Base-by-base conservation (phyloP, 2,113 vertebrate species). In the Probosciger aterrimus region DNA sequence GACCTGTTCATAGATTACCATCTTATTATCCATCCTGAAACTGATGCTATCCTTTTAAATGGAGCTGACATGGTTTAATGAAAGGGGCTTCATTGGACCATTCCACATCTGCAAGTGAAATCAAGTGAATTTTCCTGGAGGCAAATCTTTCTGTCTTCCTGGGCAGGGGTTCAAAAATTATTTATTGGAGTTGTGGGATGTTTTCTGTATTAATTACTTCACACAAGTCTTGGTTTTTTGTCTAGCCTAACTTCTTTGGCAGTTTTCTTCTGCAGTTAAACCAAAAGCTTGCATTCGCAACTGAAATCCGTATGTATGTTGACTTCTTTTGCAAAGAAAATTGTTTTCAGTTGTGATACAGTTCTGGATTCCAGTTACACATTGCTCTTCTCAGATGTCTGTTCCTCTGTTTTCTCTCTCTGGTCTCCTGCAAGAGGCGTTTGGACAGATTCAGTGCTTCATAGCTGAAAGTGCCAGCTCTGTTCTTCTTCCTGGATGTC, bases 361-460 rank as follows among this genome's bases (percentile, higher is more conserved):
- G 25, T 82, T 82, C 23, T 55, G 55, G 4, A 33, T 95, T 91
- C 22, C n/a, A 43, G 43, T 78, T 87, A 43, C 14, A 33, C 10
- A 9, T 24, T 0, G 0, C 12, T 43, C 43, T 69, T 11, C n/a
- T 28, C 64, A 53, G 19, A 0, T 75, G 18, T 4, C 10, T 65
- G 7, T 68, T 77, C 25, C 5, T 69, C 25, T 46, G 0, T 53
- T 17, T 89, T 83, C 23, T 62, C 0, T 86, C 39, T 64, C 57
- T 39, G 11, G 4, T 78, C 46, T 75, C 41, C 17, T 88, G 7
- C 19, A 68, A 5, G 13, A 94, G 41, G 15, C 1, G 0, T 65
- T 77, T 2, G 1, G 28, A 57, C 82, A 55, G 33, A 39, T 39
- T 69, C 23, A 18, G 50, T 31, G 59, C 63, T 59, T 46, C 11